phyloP scores from a whole-genome alignment of 2,113 vertebrate genomes.

The Apeltes quadracus region DNA sequence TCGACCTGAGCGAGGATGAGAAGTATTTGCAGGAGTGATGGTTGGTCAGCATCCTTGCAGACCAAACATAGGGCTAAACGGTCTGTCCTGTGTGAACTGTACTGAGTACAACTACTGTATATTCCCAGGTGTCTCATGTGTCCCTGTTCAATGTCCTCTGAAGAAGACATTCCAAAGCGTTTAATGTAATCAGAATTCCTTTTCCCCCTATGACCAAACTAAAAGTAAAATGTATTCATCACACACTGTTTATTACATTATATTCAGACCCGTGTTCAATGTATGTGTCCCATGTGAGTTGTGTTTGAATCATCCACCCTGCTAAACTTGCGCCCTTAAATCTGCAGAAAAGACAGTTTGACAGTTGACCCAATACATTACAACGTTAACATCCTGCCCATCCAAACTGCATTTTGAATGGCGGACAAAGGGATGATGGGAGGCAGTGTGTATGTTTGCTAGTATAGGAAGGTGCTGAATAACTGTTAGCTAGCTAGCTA shows the following conservation, averaged over 20 bases:
- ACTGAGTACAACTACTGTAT: background rate
- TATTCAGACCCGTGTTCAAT: background rate
- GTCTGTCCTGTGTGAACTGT: background rate
- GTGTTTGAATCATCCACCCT: background rate
- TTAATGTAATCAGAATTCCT: background rate
- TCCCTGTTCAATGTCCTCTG: background rate
- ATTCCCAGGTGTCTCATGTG: background rate
- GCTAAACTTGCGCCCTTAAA: background rate
- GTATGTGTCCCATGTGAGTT: background rate
- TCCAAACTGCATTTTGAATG: background rate
- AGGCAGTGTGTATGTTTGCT: background rate
- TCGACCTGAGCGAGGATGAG: conserved; percentile 85
- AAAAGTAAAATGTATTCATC: too few relatives aligned
- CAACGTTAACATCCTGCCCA: background rate
- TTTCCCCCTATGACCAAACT: too few relatives aligned
- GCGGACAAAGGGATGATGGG: background rate
- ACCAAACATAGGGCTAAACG: conserved; percentile 2
- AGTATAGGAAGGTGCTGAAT: background rate
- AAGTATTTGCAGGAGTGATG: background rate
- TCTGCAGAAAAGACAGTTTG: background rate
- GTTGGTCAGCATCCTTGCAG: background rate
- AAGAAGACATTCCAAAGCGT: background rate
- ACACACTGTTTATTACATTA: too few relatives aligned
- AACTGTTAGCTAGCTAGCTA: background rate
- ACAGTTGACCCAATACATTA: background rate